Evolutionary conservation across 2,797 vertebrate genomes (phyloP), one percentile per base, ranked within the genome.

Genomic region (Cryptoblepharus egeriae): DNA sequence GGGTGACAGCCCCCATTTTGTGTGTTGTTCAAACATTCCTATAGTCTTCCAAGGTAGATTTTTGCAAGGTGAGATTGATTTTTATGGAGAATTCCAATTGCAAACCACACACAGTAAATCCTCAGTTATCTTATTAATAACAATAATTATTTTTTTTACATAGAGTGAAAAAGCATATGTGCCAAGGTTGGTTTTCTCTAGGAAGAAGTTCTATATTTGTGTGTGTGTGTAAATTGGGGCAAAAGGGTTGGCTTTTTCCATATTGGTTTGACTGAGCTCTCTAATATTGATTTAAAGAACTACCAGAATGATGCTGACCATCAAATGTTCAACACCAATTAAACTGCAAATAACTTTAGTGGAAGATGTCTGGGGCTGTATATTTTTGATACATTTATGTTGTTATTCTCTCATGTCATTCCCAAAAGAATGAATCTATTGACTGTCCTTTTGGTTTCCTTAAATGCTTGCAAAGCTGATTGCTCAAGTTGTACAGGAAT

Each of bases 191-290:
- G 3, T 84, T 87, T 89, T 70, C 85, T 90, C 61, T 67, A 75
- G 83, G 61, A 68, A 87, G 26, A 83, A 89, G 87, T 89, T 92
- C 87, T 84, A 86, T 84, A 86, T 30, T 55, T 88, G 86, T 85
- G 4, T 42, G 4, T 70, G 79, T 90, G 90, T 91, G 86, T 87
- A 87, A 69, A 73, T 84, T 81, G 76, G 73, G 85, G 69, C 84
- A 80, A 35, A 72, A 84, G 83, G 39, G 86, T 83, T 55, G 85
- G 81, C 71, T 87, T 87, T 11, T 88, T 60, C 15, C 80, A 45
- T 65, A 89, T 28, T n/a, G 77, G 60, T 71, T 68, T 52, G 49
- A 71, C 85, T 87, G 71, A 88, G 87, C 84, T 88, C 64, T 81
- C 85, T 81, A 71, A 81, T 64, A 60, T 82, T 81, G 81, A 49